Evolutionary conservation across 2,797 vertebrate species (phyloP).

Genomic region (Taenioides sp.): DNA sequence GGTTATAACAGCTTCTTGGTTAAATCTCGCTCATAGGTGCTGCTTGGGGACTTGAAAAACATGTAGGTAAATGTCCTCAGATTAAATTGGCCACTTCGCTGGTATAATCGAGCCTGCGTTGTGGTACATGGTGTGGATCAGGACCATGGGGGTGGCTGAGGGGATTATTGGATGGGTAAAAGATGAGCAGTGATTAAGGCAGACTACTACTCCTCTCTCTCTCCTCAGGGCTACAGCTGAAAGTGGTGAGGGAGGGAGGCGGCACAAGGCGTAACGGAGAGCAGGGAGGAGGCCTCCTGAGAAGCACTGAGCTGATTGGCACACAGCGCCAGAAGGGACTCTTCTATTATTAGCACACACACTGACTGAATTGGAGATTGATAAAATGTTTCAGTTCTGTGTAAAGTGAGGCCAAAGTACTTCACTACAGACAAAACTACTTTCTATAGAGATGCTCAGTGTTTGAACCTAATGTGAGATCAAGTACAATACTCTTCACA

Average conservation of each 20-base stretch:
- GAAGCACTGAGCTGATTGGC: constrained; percentile 40
- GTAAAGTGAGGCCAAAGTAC: constrained; percentile 18
- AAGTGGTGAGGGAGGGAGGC: constrained; percentile 33
- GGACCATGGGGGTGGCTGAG: constrained; percentile 18
- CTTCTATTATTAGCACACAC: constrained; percentile 56
- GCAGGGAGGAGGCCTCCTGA: constrained; percentile 36
- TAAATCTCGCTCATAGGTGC: neutral
- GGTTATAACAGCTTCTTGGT: neutral
- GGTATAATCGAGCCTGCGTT: neutral
- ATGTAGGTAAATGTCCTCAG: neutral
- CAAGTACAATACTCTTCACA: neutral
- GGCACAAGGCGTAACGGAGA: constrained; percentile 39
- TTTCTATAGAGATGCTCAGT: constrained; percentile 27
- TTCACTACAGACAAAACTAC: constrained; percentile 35
- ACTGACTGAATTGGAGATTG: constrained; percentile 35
- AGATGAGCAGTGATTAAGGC: constrained; percentile 34
- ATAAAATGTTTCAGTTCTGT: constrained; percentile 18
- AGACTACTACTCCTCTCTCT: constrained; percentile 13
- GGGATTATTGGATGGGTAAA: constrained; percentile 21
- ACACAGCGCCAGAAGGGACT: constrained; percentile 33
- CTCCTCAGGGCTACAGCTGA: constrained; percentile 34
- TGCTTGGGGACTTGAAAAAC: neutral
- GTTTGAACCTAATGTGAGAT: no score
- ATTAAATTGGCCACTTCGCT: constrained; percentile 10
- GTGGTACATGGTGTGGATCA: constrained; percentile 8